Conservation (phyloP, 2,888 invertebrate species). For the Cantharis flavilabris region DNA sequence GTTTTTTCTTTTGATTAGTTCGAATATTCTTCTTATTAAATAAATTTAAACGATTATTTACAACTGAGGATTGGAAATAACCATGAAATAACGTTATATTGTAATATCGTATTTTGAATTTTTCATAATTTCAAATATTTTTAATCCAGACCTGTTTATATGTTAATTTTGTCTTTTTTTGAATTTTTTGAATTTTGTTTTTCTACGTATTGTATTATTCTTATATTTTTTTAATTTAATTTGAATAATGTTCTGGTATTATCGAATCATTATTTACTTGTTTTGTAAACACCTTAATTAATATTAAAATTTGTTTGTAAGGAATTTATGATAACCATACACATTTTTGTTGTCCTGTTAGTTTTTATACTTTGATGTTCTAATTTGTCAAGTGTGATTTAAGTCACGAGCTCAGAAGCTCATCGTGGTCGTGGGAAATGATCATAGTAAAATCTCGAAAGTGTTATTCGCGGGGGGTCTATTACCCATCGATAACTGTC, state of each 20-base stretch:
- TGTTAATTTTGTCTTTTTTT: too few species aligned
- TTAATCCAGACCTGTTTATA: too few species aligned
- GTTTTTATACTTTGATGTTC: background rate
- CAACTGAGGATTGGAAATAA: too few species aligned
- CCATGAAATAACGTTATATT: too few species aligned
- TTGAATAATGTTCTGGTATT: constrained; percentile 13
- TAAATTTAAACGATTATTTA: too few species aligned
- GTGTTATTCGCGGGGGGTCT: constrained; percentile 38
- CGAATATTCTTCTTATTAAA: too few species aligned
- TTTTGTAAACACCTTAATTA: constrained; percentile 23
- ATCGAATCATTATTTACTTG: constrained; percentile 33
- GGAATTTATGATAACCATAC: background rate
- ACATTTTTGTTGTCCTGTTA: background rate
- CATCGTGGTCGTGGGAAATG: constrained; percentile 40
- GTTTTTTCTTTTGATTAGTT: too few species aligned
- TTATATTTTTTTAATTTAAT: too few species aligned
- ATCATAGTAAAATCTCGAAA: constrained; percentile 35
- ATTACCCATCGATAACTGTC: constrained; percentile 45
- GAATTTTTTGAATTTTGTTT: too few species aligned
- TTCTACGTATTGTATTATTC: too few species aligned
- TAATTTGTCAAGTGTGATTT: constrained; percentile 40
- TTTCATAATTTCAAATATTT: too few species aligned
- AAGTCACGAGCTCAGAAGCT: constrained; percentile 35
- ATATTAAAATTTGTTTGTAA: background rate
- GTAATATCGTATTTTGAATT: too few species aligned